These are phyloP conservation scores for Sebastes aleutianus DNA, from an alignment of 2,797 vertebrate genomes.

Conservation along the genomic window DNA sequence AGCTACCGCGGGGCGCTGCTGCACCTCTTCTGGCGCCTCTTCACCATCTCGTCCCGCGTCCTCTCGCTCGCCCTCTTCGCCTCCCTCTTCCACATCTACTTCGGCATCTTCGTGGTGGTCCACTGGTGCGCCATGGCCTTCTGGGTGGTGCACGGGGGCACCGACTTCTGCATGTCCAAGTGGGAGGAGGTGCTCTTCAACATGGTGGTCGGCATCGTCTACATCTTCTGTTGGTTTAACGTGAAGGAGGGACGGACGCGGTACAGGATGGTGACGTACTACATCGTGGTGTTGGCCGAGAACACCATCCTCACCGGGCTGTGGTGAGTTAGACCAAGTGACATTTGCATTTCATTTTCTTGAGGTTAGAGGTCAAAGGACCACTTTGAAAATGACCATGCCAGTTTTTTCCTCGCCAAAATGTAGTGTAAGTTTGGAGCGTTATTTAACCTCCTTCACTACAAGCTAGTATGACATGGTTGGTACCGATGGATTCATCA, in stretches of 20 bases:
- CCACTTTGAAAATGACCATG: no score
- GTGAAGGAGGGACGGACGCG: conserved; percentile 98
- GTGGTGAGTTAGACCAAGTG: conserved; percentile 86
- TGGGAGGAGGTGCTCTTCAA: conserved; percentile 99
- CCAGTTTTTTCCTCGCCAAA: no score
- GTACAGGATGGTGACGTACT: conserved; percentile 97
- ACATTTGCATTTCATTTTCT: not conserved
- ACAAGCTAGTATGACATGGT: no score
- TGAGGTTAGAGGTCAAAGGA: no score
- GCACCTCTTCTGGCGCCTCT: conserved; percentile 97
- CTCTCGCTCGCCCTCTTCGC: conserved; percentile 98
- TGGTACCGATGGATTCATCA: no score
- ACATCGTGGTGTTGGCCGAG: conserved; percentile 95
- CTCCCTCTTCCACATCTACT: conserved; percentile 99
- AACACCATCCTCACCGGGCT: conserved; percentile 96
- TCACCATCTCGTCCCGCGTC: conserved; percentile 99
- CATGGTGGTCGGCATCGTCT: conserved; percentile 99
- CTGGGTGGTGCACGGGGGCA: conserved; percentile 99
- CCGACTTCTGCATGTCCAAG: conserved; percentile 99
- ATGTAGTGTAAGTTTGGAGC: no score
- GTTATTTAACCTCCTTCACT: accelerated
- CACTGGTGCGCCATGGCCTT: conserved; percentile 99
- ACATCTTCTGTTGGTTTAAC: conserved; percentile 99
- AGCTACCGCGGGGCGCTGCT: conserved; percentile 97
- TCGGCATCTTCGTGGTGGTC: conserved; percentile 97